These are phyloP conservation scores for Sebastes itinus DNA, from an alignment of 2,797 vertebrate genomes.

Conservation along the genomic window DNA sequence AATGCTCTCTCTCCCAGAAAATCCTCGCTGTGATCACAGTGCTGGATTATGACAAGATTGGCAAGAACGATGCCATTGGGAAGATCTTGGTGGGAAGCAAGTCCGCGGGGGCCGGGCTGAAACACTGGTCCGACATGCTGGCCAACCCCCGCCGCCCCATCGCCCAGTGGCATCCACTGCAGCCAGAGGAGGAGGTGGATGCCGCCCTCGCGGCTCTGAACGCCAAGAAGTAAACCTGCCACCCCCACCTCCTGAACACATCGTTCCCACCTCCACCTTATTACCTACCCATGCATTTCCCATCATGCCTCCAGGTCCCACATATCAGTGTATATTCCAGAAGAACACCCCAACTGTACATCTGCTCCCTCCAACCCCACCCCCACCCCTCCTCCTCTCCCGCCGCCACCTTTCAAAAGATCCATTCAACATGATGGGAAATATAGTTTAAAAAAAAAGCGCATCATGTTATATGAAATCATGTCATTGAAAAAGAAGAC, in stretches of 20 bases:
- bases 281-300: constrained; percentile 51
- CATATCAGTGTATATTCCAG: constrained; percentile 68
- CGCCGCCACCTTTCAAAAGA: constrained; percentile 58
- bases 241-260: constrained; percentile 48
- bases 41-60: constrained; percentile 98
- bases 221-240: constrained; percentile 89
- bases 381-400: constrained; percentile 3
- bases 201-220: constrained; percentile 86
- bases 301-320: constrained; percentile 41
- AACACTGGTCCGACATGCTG: constrained; percentile 99
- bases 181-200: constrained; percentile 97
- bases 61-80: constrained; percentile 98
- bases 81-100: constrained; percentile 96
- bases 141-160: constrained; percentile 97
- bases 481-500: constrained; percentile 72
- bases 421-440: constrained; percentile 72
- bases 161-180: constrained; percentile 98
- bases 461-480: constrained; percentile 65
- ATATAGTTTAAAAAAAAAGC: constrained; percentile 64
- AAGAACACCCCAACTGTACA: constrained; percentile 54
- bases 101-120: constrained; percentile 90
- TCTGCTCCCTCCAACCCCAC: constrained; percentile 8
- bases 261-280: constrained; percentile 34
- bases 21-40: constrained; percentile 97
- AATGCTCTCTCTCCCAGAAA: constrained; percentile 82